Evolutionary conservation across 2,888 invertebrate genomes (phyloP), one percentile per base, ranked within the genome.

Genomic region (Stenotaenia linearis): DNA sequence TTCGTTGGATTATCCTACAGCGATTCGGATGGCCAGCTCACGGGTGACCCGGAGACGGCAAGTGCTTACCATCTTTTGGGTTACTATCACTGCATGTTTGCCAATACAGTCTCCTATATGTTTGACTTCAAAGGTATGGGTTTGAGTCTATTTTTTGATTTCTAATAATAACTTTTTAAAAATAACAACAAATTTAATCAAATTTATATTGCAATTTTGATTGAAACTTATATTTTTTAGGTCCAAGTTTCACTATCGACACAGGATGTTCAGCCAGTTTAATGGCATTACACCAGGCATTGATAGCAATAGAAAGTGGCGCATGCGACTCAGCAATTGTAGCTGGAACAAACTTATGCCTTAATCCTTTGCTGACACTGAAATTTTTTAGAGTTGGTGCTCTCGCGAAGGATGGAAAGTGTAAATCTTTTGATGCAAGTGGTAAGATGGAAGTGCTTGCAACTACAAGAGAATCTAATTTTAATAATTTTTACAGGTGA

Each of bases 221-320:
- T 23, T 40, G 28, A 61, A 6, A 32, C 4, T 32, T 32, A 6
- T 56, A 28, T 15, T 28, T 18, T 25, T 78, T 84, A 89, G 91
- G 98, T 1, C 98, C 98, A 9, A 97, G 97, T 85, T 97, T 93
- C 87, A 93, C 97, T 40, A 88, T 98, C 77, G 98, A 99, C 88
- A 98, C 98, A 1, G 98, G 98, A 10, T 99, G 98, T 87, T 98
- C 98, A 0, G 97, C 97, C 84, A 95, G 96, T 82, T 88, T 98
- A 86, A 91, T 94, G 85, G 98, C 97, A 21, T 88, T 98, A 85
- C 92, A 97, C 85, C 94, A 95, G 85, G 96, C 95, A 3, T 89
- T 92, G 79, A 86, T 88, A 5, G 92, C 95, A 45, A 95, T 97
- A 84, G 90, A 92, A 82, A 88, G 90, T 69, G 97, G 97, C 15